Evolutionary conservation across 2,888 invertebrate species (phyloP).

Genomic region (Drepana falcataria): DNA sequence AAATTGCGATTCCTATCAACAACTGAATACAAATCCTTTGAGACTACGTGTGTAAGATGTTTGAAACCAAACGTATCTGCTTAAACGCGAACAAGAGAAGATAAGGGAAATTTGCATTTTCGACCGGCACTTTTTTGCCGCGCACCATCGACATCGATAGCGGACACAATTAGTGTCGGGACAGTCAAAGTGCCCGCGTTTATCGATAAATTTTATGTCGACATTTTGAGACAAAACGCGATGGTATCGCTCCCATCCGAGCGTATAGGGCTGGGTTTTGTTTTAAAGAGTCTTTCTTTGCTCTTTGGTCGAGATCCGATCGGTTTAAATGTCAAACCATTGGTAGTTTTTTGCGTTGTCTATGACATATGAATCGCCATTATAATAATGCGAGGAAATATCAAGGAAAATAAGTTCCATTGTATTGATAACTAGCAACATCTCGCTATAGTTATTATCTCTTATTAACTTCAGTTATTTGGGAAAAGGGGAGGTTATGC

Average conservation of each 20-base stretch:
- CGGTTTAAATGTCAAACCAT: not conserved
- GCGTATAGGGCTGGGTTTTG: constrained; percentile 26
- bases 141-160: constrained; percentile 39
- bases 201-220: constrained; percentile 59
- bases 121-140: constrained; percentile 42
- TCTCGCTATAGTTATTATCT: no score
- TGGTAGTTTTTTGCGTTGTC: not conserved
- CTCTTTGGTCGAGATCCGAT: not conserved
- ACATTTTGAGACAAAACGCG: constrained; percentile 69
- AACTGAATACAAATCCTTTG: no score
- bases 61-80: not conserved
- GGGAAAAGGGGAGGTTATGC: no score
- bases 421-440: no score
- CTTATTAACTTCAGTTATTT: no score
- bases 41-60: not conserved
- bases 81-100: constrained; percentile 3
- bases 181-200: constrained; percentile 47
- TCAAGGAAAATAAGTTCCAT: not conserved
- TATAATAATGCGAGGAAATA: not conserved
- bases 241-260: constrained; percentile 46
- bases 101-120: constrained; percentile 46
- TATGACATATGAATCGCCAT: not conserved
- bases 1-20: no score
- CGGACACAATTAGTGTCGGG: constrained; percentile 70
- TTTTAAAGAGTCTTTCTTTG: constrained; percentile 4